phyloP scores from a whole-genome alignment of 2,113 vertebrate genomes.

The Collichthys lucidus region DNA sequence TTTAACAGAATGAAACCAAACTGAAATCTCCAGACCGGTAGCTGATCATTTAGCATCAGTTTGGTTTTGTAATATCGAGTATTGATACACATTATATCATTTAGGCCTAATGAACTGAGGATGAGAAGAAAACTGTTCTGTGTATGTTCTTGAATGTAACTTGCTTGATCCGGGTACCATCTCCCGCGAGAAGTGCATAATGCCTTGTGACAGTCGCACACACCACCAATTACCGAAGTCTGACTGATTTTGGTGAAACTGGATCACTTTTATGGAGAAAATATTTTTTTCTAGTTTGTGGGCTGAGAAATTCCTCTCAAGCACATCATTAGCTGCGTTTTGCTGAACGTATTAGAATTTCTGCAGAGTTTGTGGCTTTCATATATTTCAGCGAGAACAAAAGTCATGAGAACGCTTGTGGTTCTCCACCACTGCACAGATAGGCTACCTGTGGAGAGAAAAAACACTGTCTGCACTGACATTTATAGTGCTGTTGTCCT shows the following conservation, averaged over 20 bases:
- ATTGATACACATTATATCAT: background rate
- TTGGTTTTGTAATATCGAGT: background rate
- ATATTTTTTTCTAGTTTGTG: background rate
- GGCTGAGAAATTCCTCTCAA: background rate
- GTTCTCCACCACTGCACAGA: conserved; percentile 35
- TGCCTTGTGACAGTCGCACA: no score
- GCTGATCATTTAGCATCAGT: background rate
- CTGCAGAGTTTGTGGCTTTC: conserved; percentile 7
- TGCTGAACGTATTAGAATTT: conserved; percentile 10
- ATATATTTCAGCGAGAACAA: background rate
- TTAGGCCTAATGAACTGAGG: background rate
- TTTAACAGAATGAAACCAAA: background rate
- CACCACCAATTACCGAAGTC: no score
- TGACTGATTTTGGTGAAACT: no score
- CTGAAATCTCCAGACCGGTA: background rate
- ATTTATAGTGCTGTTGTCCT: conserved; percentile 56
- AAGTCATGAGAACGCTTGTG: conserved; percentile 18
- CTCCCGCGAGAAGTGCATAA: no score
- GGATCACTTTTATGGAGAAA: no score
- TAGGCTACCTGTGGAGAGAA: conserved; percentile 34
- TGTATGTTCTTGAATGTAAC: no score
- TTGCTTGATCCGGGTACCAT: no score
- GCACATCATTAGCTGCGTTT: conserved; percentile 1
- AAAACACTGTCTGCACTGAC: conserved; percentile 32
- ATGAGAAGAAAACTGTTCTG: no score